phyloP scores from a whole-genome alignment of 2,113 vertebrate genomes.

The Hirundichthys speculiger region DNA sequence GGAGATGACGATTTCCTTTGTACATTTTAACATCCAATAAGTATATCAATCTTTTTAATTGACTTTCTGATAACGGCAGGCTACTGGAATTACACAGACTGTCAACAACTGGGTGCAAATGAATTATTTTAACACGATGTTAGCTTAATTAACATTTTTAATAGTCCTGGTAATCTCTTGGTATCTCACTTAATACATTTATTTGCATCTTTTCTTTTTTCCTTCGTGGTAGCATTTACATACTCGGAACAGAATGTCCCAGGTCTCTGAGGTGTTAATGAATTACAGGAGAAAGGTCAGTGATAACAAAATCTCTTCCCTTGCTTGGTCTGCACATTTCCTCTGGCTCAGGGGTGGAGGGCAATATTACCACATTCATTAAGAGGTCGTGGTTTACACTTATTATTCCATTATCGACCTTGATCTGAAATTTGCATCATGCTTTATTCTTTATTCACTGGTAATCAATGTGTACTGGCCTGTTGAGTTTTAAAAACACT shows the following conservation, averaged over 20 bases:
- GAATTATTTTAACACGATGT: constrained; percentile 11
- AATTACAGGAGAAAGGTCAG: constrained; percentile 18
- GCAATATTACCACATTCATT: constrained; percentile 52
- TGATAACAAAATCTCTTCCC: background rate
- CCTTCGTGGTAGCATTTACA: background rate
- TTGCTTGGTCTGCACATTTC: constrained; percentile 10
- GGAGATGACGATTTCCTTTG: constrained; percentile 13
- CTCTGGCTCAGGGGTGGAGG: constrained; percentile 20
- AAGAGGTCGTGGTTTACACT: constrained; percentile 47
- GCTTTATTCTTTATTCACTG: constrained; percentile 49
- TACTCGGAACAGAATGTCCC: background rate
- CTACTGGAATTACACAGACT: too few relatives aligned
- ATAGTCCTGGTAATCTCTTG: constrained; percentile 14
- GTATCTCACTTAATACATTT: constrained; percentile 2
- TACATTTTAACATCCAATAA: background rate
- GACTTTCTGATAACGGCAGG: too few relatives aligned
- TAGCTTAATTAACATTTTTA: constrained; percentile 36
- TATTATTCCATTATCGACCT: constrained; percentile 72
- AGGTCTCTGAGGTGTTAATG: constrained; percentile 14
- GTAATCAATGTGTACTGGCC: constrained; percentile 58
- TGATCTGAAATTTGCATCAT: constrained; percentile 66
- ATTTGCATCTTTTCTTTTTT: constrained; percentile 20
- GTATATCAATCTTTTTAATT: too few relatives aligned
- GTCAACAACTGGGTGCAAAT: constrained; percentile 11
- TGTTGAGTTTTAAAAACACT: constrained; percentile 61